These are phyloP conservation scores for Fissipunctia ypsillon DNA, from an alignment of 2,888 invertebrate genomes.

Conservation along the genomic window DNA sequence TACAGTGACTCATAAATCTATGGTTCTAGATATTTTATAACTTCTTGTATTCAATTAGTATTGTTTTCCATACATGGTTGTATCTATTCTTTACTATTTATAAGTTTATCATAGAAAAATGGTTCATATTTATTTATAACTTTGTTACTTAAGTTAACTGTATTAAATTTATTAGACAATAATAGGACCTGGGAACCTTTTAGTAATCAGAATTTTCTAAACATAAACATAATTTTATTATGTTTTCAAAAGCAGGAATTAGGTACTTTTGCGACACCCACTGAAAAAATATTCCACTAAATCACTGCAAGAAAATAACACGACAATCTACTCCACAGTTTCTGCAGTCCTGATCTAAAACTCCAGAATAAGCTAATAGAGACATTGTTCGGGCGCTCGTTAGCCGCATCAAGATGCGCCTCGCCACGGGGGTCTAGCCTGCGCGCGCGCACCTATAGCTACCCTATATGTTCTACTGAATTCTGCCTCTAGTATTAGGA, in stretches of 20 bases:
- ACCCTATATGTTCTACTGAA: slow-evolving; percentile 46
- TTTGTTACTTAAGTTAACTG: too few species aligned
- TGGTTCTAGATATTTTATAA: slow-evolving; percentile 32
- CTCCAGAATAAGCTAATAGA: slow-evolving; percentile 89
- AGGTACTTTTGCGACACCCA: not conserved
- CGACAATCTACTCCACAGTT: slow-evolving; percentile 64
- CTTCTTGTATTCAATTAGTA: slow-evolving; percentile 23
- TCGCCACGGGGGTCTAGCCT: slow-evolving; percentile 82
- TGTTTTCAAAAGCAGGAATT: too few species aligned
- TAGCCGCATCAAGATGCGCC: slow-evolving; percentile 86
- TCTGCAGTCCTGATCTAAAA: slow-evolving; percentile 74
- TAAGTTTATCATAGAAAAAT: not conserved
- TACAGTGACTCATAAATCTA: slow-evolving; percentile 53
- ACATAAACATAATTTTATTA: too few species aligned
- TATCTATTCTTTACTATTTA: not conserved
- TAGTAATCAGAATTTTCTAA: too few species aligned
- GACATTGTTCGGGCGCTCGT: slow-evolving; percentile 89
- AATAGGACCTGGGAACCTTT: too few species aligned
- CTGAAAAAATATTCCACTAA: not conserved
- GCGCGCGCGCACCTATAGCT: slow-evolving; percentile 61
- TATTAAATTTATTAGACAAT: too few species aligned
- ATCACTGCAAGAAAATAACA: slow-evolving; percentile 13
- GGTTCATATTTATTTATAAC: slow-evolving; percentile 3
- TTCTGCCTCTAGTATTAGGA: slow-evolving; percentile 23
- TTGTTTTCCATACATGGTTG: slow-evolving; percentile 36